Percentiles rank a stretch among this genome's conserved stretches.
These are phyloP conservation scores for Phymanthus crucifer DNA, from an alignment of 92 coral and sea anemone genomes.

Conservation along the genomic window DNA sequence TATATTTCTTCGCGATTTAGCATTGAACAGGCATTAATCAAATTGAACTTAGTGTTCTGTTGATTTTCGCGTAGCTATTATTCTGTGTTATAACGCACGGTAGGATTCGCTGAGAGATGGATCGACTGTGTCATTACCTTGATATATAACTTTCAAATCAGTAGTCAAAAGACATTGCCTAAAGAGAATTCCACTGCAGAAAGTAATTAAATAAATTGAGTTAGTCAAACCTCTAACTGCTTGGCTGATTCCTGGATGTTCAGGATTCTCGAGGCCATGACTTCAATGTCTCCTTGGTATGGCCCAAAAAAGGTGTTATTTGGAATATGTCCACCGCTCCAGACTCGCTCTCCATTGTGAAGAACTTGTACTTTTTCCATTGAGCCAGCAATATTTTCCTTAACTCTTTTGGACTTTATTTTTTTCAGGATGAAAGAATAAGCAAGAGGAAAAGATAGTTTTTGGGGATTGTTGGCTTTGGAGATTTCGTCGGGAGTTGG, in stretches of 20 bases:
- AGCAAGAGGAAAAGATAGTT: background rate
- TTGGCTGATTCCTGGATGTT: slow-evolving; percentile 21
- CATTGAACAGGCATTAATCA: background rate
- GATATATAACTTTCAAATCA: background rate
- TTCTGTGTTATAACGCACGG: background rate
- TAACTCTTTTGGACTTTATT: background rate
- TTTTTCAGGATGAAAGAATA: background rate
- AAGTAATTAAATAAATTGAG: background rate
- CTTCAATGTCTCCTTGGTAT: slow-evolving; percentile 26
- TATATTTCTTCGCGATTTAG: background rate
- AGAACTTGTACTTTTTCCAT: slow-evolving; percentile 59
- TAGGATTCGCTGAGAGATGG: background rate
- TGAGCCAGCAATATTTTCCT: background rate
- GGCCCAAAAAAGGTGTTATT: slow-evolving; percentile 70
- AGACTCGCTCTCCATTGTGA: slow-evolving; percentile 51
- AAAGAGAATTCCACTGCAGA: slow-evolving; percentile 3
- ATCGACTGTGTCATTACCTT: background rate
- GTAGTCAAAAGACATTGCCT: background rate
- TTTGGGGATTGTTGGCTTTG: background rate
- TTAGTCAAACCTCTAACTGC: slow-evolving; percentile 23
- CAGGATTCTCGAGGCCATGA: slow-evolving; percentile 18
- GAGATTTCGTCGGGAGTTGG: background rate
- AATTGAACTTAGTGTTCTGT: background rate
- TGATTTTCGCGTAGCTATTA: background rate
- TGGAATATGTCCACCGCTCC: slow-evolving; percentile 57